Evolutionary conservation across 2,113 vertebrate species (phyloP), one percentile per base, ranked within the genome.

Genomic region (Dinomys branickii): DNA sequence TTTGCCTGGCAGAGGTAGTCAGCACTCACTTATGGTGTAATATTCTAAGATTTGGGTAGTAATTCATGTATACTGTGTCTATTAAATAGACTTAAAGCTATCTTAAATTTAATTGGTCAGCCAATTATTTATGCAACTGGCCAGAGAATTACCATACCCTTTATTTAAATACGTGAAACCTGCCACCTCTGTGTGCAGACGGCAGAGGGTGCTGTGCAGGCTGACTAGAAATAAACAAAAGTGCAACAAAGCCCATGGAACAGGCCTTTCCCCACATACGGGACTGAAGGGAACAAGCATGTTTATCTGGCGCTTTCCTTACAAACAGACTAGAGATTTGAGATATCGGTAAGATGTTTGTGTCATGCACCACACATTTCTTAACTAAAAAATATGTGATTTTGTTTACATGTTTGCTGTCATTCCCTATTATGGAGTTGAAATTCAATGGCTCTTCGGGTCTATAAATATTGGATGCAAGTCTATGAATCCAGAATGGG

Each of bases 51-150:
- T 94, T 93, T 94, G 61, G 58, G 63, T 95, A 94, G 44, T 96
- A 97, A 98, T 95, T 98, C 94, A 97, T 94, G 96, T 96, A 91
- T 93, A 97, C 58, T 52, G 73, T 94, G 95, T 97, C 97, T 90
- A 97, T 98, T 97, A 98, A 97, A 97, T 81, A 97, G 94, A 95
- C 81, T 65, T 97, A 94, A 97, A 97, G 87, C 96, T 97, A 94
- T 88, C 96, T 71, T 85, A 56, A 65, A 91, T 93, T 93, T 98
- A 98, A 97, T 95, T 97, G 94, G 93, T 97, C 77, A 96, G 63
- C 11, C 90, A 81, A 92, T 97, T 90, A 97, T 95, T 98, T 94
- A 95, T 90, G 75, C 26, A 26, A 77, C 61, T 95, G 93, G 80
- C 91, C 44, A 35, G 56, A 85, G 81, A 97, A 90, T 97, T 61